Base-by-base conservation (phyloP, 2,888 invertebrate species). In the Cheilosia pagana region DNA sequence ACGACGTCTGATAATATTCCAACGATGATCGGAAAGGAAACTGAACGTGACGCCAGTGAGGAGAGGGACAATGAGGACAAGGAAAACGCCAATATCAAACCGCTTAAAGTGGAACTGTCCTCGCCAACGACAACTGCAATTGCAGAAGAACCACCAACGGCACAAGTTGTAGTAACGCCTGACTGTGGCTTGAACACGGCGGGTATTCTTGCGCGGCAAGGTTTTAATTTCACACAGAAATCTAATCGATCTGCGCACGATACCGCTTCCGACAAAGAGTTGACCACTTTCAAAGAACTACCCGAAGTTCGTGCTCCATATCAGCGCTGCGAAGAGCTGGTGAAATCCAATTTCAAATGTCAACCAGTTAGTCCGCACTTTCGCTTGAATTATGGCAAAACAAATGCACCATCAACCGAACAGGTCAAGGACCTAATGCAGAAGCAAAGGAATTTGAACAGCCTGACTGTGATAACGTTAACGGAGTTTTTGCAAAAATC, bases 401-500 rank as follows among this genome's bases (percentile, higher is more conserved):
- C 50, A 35, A 79, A 70, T 55, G 41, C 71, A 14, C 75, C 85
- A 7, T 81, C 81, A 53, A 35, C 31, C 8, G 67, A 86, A 48
- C 63, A 59, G 23, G 45, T 79, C 3, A 72, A 87, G 45, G 79
- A 70, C 0, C 59, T 87, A n/a, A 81, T 83, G 59, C 35, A 87
- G 59, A 87, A 86, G 68, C 79, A 87, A 28, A 82, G 62, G 28
- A 86, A 86, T 55, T 79, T 88, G n/a, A 88, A 88, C 55, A 87
- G 87, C 52, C 87, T 89, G 55, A 89, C 88, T 78, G 88, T 88
- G 0, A 88, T 89, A 45, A 90, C 89, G 3, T 88, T 94, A 21
- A 93, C 94, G 0, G 94, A 94, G 28, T 95, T 94, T 86, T 89
- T 95, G 6, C 94, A 95, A 88, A 93, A 94, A 89, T 95, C 95